Conservation (phyloP, 1,140 invertebrate genomes). For the Acromyrmex heyeri region DNA sequence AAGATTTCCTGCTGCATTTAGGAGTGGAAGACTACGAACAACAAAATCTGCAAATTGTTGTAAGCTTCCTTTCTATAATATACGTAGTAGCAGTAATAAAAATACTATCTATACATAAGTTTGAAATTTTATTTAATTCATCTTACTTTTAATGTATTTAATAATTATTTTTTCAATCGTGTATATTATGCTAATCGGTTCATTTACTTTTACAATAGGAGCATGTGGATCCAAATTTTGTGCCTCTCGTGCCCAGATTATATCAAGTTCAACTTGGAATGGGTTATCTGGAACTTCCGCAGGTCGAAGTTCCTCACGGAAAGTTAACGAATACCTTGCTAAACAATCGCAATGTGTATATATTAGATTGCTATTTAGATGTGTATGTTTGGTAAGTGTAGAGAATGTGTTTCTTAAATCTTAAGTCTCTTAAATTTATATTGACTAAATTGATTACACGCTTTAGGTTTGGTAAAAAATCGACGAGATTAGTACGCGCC, state of each 20-base stretch:
- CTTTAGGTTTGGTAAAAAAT: constrained; percentile 98
- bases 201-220: constrained; percentile 87
- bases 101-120: constrained; percentile 29
- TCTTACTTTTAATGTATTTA: constrained; percentile 6
- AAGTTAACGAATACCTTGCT: constrained; percentile 92
- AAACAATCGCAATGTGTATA: constrained; percentile 98
- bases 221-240: constrained; percentile 93
- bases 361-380: constrained; percentile 98
- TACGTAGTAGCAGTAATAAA: neutral
- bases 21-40: constrained; percentile 86
- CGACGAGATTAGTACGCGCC: constrained; percentile 97
- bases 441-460: neutral
- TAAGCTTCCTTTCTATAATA: constrained; percentile 50
- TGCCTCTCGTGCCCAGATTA: constrained; percentile 92
- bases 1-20: constrained; percentile 94
- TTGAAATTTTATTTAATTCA: constrained; percentile 23
- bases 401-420: constrained; percentile 10
- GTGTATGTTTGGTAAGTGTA: constrained; percentile 97
- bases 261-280: constrained; percentile 98
- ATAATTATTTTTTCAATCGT: constrained; percentile 27
- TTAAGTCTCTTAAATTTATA: neutral
- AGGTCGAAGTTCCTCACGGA: constrained; percentile 94
- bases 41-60: constrained; percentile 72
- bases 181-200: neutral
- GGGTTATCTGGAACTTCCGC: constrained; percentile 99